Evolutionary conservation across 2,797 vertebrate species (phyloP), one percentile per base, ranked within the genome.

Genomic region (Danio albolineatus): DNA sequence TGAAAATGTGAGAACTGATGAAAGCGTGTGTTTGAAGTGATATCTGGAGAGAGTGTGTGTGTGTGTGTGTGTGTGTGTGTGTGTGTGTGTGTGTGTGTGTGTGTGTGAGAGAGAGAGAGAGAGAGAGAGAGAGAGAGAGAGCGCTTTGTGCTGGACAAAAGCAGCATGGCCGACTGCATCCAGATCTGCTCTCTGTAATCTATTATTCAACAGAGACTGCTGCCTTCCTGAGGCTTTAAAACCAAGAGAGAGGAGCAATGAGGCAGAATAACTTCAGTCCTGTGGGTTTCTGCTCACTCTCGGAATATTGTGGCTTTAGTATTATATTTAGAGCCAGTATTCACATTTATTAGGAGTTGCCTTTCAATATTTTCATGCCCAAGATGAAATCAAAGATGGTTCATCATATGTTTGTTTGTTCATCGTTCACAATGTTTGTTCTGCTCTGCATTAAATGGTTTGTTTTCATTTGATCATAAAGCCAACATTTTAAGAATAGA

Each of bases 141-240:
- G 36, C 85, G 84, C 83, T 86, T 85, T 81, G 79, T 69, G 78
- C 78, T 82, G 86, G 83, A 72, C 56, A 87, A 87, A 90, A 72
- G 88, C 87, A 86, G 85, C 85, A 76, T 72, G 89, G 73, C 85
- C 84, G 84, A 17, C 48, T 57, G 62, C 82, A 79, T 61, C 7
- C 87, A 60, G 71, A 17, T 66, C 21, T 44, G 16, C 41, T 53
- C 84, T 88, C 89, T 91, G 88, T 93, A 91, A 94, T 94, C 88
- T 92, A 95, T 95, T 93, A 95, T 94, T 94, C 90, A 94, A 83
- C 87, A 88, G 70, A 88, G 88, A 91, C 85, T 84, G 89, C 87
- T 85, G 88, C 89, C 89, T 87, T 93, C 88, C 88, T 89, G 86
- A 82, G 89, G 88, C 90, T 86, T 83, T 82, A 79, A 86, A 84